phyloP scores from a whole-genome alignment of 1,140 invertebrate genomes.

The Pygmarrhopalites habei region DNA sequence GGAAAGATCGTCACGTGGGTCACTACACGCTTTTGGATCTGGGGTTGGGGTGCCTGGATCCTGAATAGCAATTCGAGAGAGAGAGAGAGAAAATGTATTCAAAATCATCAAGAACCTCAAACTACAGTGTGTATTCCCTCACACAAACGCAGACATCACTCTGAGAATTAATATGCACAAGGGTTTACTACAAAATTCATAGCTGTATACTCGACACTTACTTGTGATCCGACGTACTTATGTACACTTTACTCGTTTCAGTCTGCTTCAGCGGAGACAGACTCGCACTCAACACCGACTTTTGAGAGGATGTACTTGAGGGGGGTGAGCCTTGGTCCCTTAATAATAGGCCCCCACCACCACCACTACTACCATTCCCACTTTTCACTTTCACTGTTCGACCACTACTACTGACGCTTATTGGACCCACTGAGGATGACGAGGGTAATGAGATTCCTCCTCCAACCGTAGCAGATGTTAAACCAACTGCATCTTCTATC shows the following conservation, averaged over 20 bases:
- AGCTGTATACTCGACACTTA: no score
- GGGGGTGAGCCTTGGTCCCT: slow-evolving; percentile 5
- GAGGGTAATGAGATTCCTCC: not conserved
- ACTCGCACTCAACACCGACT: slow-evolving; percentile 20
- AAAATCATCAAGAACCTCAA: no score
- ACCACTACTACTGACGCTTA: not conserved
- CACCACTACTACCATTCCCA: not conserved
- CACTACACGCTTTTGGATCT: slow-evolving; percentile 37
- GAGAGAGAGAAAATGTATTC: no score
- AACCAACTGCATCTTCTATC: slow-evolving; percentile 2
- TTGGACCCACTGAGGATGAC: slow-evolving; percentile 1
- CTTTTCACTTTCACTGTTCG: not conserved
- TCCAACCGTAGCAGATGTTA: not conserved
- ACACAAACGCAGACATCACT: no score
- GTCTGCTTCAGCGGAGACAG: slow-evolving; percentile 14
- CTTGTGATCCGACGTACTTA: slow-evolving; percentile 17
- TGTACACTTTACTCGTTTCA: slow-evolving; percentile 25
- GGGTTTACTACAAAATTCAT: no score
- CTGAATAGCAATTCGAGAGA: no score
- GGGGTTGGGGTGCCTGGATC: slow-evolving; percentile 17
- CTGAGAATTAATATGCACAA: no score
- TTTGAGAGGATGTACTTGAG: slow-evolving; percentile 12
- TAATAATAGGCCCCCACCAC: no score
- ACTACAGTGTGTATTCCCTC: no score
- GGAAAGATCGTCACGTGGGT: slow-evolving; percentile 40